These are phyloP conservation scores for Pituophis catenifer DNA, from an alignment of 2,113 vertebrate species.

Conservation along the genomic window DNA sequence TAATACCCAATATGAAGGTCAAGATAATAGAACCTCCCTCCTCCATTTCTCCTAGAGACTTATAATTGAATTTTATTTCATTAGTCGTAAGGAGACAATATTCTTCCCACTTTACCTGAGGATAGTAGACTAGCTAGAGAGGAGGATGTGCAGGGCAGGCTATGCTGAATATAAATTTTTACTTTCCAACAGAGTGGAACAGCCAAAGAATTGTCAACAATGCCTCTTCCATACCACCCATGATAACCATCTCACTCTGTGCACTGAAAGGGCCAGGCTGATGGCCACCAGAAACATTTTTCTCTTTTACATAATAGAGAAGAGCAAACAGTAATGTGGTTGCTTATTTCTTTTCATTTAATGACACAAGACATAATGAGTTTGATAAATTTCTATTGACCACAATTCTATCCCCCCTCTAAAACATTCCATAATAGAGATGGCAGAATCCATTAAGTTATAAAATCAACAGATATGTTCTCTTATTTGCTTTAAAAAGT, in stretches of 20 bases:
- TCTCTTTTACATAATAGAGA: neutral
- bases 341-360: neutral
- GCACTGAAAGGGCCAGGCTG: neutral
- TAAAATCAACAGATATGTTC: neutral
- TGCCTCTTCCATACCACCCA: neutral
- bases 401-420: neutral
- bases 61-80: neutral
- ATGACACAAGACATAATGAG: neutral
- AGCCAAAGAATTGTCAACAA: neutral
- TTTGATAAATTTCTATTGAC: neutral
- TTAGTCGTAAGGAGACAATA: neutral
- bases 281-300: neutral
- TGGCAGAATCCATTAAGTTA: neutral
- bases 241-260: neutral
- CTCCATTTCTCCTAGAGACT: neutral
- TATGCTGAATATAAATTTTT: neutral
- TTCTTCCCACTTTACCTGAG: neutral
- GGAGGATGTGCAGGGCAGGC: neutral
- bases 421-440: neutral
- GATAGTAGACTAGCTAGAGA: neutral
- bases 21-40: neutral
- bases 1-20: neutral
- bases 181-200: neutral
- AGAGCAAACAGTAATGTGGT: neutral
- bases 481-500: neutral